These are phyloP conservation scores for Calameuta filiformis DNA, from an alignment of 2,888 invertebrate species.

Conservation along the genomic window DNA sequence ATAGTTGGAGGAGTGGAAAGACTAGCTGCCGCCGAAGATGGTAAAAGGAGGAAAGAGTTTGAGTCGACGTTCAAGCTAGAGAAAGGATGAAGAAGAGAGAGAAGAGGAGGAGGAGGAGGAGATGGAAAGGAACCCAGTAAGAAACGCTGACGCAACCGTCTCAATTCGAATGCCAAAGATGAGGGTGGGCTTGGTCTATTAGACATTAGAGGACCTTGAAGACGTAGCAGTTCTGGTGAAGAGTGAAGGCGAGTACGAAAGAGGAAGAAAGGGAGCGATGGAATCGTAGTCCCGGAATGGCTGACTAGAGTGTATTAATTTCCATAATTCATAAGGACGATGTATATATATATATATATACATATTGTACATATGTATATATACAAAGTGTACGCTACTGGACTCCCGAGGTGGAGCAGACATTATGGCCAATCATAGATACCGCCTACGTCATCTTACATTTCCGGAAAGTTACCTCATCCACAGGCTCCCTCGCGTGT, in stretches of 20 bases:
- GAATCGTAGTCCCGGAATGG: conserved; percentile 17
- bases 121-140: neutral
- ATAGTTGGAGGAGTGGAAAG: neutral
- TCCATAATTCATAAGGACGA: conserved; percentile 38
- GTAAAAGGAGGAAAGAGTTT: neutral
- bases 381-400: conserved; percentile 22
- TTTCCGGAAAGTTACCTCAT: conserved; percentile 13
- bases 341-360: conserved; percentile 10
- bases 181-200: conserved; percentile 10
- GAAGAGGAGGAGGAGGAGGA: neutral
- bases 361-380: neutral
- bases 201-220: neutral
- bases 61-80: neutral
- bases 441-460: conserved; percentile 15
- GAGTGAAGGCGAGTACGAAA: neutral
- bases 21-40: neutral
- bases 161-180: conserved; percentile 15
- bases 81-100: neutral
- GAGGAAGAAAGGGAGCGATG: conserved; percentile 7
- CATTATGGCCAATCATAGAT: conserved; percentile 21
- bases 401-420: neutral
- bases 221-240: neutral
- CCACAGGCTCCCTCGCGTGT: neutral
- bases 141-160: conserved; percentile 18
- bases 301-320: conserved; percentile 40